phyloP scores from a whole-genome alignment of 2,113 vertebrate genomes.

The Malurus alboscapulatus region DNA sequence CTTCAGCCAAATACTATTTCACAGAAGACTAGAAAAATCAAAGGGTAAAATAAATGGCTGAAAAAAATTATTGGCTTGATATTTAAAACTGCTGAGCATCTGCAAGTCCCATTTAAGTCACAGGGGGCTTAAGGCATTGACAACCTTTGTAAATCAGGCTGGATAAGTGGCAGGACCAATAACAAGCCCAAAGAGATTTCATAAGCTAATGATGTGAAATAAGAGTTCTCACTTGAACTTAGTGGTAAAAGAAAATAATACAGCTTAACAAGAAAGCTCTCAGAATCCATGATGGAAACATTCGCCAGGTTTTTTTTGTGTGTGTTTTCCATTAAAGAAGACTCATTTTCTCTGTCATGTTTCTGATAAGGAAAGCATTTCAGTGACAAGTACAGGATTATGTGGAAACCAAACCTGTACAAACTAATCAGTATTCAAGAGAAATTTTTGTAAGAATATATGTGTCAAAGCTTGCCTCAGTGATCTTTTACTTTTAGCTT shows the following conservation, averaged over 20 bases:
- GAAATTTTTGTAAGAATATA: background rate
- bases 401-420: background rate
- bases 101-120: background rate
- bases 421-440: slow-evolving; percentile 13
- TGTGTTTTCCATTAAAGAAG: background rate
- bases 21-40: background rate
- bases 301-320: background rate
- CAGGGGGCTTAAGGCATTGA: background rate
- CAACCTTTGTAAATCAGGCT: background rate
- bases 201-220: background rate
- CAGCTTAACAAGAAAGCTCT: background rate
- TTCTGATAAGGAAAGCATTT: slow-evolving; percentile 2
- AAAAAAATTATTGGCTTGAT: slow-evolving; percentile 18
- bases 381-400: background rate
- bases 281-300: background rate
- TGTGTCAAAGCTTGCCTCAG: background rate
- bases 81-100: slow-evolving; percentile 35
- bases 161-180: background rate
- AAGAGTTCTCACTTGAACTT: background rate
- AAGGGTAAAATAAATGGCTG: background rate
- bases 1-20: background rate
- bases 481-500: background rate
- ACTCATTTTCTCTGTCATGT: background rate
- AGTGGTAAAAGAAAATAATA: background rate
- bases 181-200: background rate